Percentiles rank a stretch among this genome's conserved stretches.
Conservation (phyloP, 2,797 vertebrate species). For the Rhinophrynus dorsalis region DNA sequence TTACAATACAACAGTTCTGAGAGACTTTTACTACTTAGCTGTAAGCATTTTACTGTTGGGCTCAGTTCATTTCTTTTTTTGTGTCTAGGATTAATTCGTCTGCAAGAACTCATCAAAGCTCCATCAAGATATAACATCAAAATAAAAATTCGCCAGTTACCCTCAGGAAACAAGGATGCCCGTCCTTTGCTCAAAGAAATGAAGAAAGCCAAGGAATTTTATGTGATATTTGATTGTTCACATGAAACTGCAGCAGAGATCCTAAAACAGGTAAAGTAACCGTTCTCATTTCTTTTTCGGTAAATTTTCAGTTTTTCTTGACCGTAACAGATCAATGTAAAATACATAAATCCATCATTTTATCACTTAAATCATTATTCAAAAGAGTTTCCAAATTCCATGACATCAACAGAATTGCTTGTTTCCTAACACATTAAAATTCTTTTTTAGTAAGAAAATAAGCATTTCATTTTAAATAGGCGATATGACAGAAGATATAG, state of each 20-base stretch:
- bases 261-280: conserved; percentile 85
- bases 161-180: conserved; percentile 89
- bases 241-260: conserved; percentile 89
- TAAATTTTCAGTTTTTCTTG: conserved; percentile 10
- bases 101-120: conserved; percentile 98
- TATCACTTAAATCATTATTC: too few species aligned
- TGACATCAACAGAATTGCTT: too few species aligned
- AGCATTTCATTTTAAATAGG: too few species aligned
- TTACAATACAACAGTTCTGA: background rate
- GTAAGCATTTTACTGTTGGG: conserved; percentile 1
- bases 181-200: conserved; percentile 94
- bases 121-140: conserved; percentile 97
- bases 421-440: too few species aligned
- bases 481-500: too few species aligned
- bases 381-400: too few species aligned
- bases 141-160: conserved; percentile 96
- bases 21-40: conserved; percentile 11
- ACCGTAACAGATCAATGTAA: background rate
- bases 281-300: conserved; percentile 1
- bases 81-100: conserved; percentile 87
- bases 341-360: too few species aligned
- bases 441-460: too few species aligned
- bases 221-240: conserved; percentile 95
- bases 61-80: conserved; percentile 37
- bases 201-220: conserved; percentile 97